Evolutionary conservation across 2,113 vertebrate genomes (phyloP), one percentile per base, ranked within the genome.

Genomic region (Elephantulus edwardii): DNA sequence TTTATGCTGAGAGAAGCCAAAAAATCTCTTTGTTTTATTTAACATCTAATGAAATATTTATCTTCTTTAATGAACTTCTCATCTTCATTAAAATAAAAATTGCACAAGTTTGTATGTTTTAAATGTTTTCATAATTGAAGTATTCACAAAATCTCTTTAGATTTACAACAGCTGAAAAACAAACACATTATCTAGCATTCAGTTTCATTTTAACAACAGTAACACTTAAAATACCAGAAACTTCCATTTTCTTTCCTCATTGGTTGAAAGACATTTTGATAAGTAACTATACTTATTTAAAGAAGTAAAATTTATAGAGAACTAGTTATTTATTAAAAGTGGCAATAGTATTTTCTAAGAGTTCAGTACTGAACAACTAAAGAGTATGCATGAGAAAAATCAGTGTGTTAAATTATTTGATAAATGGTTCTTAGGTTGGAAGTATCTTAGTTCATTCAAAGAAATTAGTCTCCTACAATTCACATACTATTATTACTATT

Each of bases 31-130:
- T 99, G 99, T 99, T 99, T 99, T 99, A 99, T 99, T 99, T 99
- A 99, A 99, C 98, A 99, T 99, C 98, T 99, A 98, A 99, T 99
- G 98, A 99, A 99, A 99, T 99, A 99, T 99, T 99, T 99, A 99
- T 99, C 98, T 98, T 99, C 98, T 98, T 99, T 99, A 99, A 99
- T 99, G 98, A 99, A 99, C 98, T 99, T 99, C 99, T 99, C 98
- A 98, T 99, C 98, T 99, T 98, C 98, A 99, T 99, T 99, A 98
- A 98, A 99, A 99, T 99, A 98, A 98, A 99, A 99, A 99, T 99
- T 98, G 98, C 97, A 97, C 96, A 98, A 98, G 98, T 99, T 99
- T 98, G 98, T 98, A 98, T 98, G 98, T 98, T 98, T 98, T 98
- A 98, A 98, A 98, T 98, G 98, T 98, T 98, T 97, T 98, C 97